Base-by-base conservation (phyloP, 2,113 vertebrate genomes). In the Poeciliopsis turrubarensis region DNA sequence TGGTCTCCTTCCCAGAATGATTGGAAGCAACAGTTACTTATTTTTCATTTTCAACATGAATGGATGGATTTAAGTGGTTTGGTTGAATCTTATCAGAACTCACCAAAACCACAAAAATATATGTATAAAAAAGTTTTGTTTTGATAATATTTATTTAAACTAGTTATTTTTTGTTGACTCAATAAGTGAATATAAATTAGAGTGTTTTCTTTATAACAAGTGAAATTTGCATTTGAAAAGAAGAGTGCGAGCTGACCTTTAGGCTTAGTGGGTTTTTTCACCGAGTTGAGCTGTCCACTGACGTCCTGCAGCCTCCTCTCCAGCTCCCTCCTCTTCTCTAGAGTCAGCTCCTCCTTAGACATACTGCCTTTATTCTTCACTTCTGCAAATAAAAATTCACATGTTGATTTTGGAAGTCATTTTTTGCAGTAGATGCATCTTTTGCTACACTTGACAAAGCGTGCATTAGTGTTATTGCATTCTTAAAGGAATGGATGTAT, bases 301-400 rank as follows among this genome's bases (percentile, higher is more conserved):
- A 98, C 97, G 0, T 98, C 97, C 41, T 98, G 96, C 70, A 98
- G 91, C 72, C 97, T 94, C 90, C 93, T 96, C 93, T 98, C 97
- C 85, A 98, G 91, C 86, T 98, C 97, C 39, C 93, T 93, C 78
- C 97, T 96, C 88, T 98, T 98, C 91, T 98, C 97, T 89, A 97
- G 89, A 19, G 96, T 95, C 85, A 98, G 88, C 77, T 98, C 97
- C 86, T 98, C 97, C 87, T 96, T 97, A 73, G 96, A 97, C 72
- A 97, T 96, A n/a, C 89, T 72, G 1, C 94, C 93, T 77, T 96
- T 57, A 57, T 57, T 97, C 85, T 95, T 96, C 10, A 94, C 89
- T 51, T 34, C 94, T 95, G 65, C 0, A 29, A 4, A 68, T 7
- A 30, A 68, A 69, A 68, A 34, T 37, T 37, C 34, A 37, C 34